Conservation (phyloP, 1,140 invertebrate genomes). For the Drosophila setifemur region DNA sequence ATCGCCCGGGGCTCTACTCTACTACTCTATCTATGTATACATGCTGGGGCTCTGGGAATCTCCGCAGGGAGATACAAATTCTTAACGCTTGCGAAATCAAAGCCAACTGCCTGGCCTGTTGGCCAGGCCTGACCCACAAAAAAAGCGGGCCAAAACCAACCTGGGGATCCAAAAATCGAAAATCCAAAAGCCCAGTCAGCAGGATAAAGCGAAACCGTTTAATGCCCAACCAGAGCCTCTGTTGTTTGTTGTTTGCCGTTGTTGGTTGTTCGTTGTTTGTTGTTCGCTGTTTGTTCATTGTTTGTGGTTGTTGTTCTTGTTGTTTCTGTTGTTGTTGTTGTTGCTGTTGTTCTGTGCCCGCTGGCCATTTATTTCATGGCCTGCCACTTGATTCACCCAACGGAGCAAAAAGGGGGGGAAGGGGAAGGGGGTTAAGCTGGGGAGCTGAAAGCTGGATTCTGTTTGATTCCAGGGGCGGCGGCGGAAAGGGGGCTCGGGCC, state of each 20-base stretch:
- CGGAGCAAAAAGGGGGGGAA: conserved; percentile 1
- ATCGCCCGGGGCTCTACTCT: too few relatives aligned
- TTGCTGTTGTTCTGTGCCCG: conserved; percentile 32
- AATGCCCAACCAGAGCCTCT: conserved; percentile 45
- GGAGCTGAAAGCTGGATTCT: conserved; percentile 8
- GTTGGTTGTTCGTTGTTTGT: conserved; percentile 23
- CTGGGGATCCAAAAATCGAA: conserved; percentile 4
- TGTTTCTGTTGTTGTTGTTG: conserved; percentile 17
- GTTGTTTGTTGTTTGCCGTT: background rate
- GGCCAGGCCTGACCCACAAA: too few relatives aligned
- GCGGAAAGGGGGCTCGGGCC: background rate
- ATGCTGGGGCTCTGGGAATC: background rate
- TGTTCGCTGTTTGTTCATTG: conserved; percentile 18
- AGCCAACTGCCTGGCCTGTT: conserved; percentile 7
- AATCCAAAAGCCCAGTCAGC: conserved; percentile 58
- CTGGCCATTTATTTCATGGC: conserved; percentile 53
- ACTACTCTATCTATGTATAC: too few relatives aligned
- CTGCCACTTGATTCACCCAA: conserved; percentile 3
- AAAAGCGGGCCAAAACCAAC: conserved; percentile 15
- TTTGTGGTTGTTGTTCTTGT: background rate
- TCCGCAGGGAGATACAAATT: conserved; percentile 14
- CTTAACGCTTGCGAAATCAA: conserved; percentile 26
- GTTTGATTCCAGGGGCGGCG: conserved; percentile 5
- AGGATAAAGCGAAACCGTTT: conserved; percentile 71
- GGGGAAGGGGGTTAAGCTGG: background rate